These are phyloP conservation scores for Caenorhabditis briggsae DNA, from an alignment of 1,140 invertebrate genomes.

Conservation along the genomic window DNA sequence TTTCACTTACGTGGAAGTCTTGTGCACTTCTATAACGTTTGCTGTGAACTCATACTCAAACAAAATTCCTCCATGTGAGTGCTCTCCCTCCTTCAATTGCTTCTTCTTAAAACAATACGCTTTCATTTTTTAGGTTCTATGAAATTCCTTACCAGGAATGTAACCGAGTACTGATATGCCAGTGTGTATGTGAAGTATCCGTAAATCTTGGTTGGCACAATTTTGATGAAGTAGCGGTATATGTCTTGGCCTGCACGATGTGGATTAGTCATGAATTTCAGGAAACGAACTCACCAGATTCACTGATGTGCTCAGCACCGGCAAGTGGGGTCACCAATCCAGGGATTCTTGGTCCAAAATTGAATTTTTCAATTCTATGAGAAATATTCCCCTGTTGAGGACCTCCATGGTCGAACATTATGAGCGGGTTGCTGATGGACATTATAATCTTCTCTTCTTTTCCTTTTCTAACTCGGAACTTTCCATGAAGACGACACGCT, in stretches of 20 bases:
- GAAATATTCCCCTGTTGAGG: slow-evolving; percentile 70
- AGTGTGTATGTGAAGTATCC: slow-evolving; percentile 65
- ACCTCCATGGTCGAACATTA: slow-evolving; percentile 68
- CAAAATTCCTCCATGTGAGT: slow-evolving; percentile 71
- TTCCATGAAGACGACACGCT: slow-evolving; percentile 73
- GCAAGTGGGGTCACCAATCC: slow-evolving; percentile 75
- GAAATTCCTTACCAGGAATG: slow-evolving; percentile 65
- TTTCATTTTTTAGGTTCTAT: slow-evolving; percentile 1
- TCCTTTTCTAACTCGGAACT: slow-evolving; percentile 72
- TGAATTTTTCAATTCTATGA: slow-evolving; percentile 76
- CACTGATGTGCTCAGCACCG: slow-evolving; percentile 73
- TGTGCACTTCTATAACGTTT: slow-evolving; percentile 73
- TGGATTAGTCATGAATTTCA: too few species aligned
- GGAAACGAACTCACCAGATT: slow-evolving; percentile 63
- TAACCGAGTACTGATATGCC: slow-evolving; percentile 76
- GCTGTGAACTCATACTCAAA: slow-evolving; percentile 75
- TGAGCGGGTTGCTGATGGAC: slow-evolving; percentile 68
- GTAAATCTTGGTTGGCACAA: slow-evolving; percentile 74
- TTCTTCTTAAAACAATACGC: slow-evolving; percentile 69
- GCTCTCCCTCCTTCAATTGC: slow-evolving; percentile 67
- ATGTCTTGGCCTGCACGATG: slow-evolving; percentile 60
- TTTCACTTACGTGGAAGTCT: slow-evolving; percentile 69
- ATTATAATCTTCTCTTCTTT: slow-evolving; percentile 72
- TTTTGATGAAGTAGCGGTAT: slow-evolving; percentile 71
- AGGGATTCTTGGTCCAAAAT: slow-evolving; percentile 74